Conservation (phyloP, 2,888 invertebrate genomes). For the Tipula vernalis region DNA sequence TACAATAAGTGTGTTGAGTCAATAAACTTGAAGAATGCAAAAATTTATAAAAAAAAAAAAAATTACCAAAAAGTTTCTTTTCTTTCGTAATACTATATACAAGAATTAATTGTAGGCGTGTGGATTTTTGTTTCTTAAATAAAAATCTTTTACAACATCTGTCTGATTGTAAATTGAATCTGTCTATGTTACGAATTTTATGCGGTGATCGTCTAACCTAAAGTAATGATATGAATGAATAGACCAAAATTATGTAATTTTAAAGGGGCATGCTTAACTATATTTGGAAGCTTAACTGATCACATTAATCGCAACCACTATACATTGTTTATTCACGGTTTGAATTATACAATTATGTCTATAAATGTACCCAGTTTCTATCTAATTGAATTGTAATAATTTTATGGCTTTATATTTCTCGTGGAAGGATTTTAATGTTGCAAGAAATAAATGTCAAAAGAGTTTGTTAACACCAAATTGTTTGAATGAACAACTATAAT, state of each 20-base stretch:
- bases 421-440: too few relatives aligned
- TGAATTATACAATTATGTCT: too few relatives aligned
- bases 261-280: not conserved
- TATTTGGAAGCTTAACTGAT: not conserved
- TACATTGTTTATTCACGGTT: too few relatives aligned
- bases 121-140: not conserved
- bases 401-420: too few relatives aligned
- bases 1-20: not conserved
- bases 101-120: not conserved
- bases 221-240: not conserved
- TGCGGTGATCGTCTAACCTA: not conserved
- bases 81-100: not conserved
- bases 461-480: too few relatives aligned
- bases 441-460: too few relatives aligned
- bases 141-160: not conserved
- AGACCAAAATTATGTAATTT: not conserved
- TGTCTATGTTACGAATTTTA: not conserved
- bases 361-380: too few relatives aligned
- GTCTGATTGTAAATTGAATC: not conserved
- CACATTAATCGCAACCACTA: not conserved
- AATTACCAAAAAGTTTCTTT: not conserved
- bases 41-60: not conserved
- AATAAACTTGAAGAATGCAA: not conserved
- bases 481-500: too few relatives aligned
- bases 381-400: too few relatives aligned